Conservation (phyloP, 64 coral and sea anemone species). For the Dendronephthya gigantea region DNA sequence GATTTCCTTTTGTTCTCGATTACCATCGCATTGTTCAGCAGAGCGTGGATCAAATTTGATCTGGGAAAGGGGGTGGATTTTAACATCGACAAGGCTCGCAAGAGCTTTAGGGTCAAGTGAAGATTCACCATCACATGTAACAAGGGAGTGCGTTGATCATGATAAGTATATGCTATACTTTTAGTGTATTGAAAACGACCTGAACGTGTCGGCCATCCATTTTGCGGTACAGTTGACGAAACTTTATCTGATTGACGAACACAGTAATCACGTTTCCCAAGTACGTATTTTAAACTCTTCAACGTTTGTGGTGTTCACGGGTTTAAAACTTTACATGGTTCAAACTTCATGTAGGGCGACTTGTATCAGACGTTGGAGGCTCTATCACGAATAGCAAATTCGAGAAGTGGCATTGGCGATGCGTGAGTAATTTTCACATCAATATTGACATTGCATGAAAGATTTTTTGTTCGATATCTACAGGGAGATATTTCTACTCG, state of each 20-base stretch:
- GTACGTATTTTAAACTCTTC: conserved; percentile 22
- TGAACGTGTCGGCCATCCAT: conserved; percentile 67
- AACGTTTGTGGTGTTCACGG: neutral
- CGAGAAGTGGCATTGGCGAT: conserved; percentile 69
- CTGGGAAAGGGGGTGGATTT: too few relatives aligned
- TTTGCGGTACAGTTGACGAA: conserved; percentile 97
- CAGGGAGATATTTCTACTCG: neutral
- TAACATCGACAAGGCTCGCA: too few relatives aligned
- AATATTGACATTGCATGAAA: neutral
- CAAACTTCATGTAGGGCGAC: conserved; percentile 44
- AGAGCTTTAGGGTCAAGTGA: too few relatives aligned
- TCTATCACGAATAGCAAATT: conserved; percentile 71
- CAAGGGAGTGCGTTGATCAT: too few relatives aligned
- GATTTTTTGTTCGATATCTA: neutral
- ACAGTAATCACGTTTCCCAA: conserved; percentile 71
- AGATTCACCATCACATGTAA: too few relatives aligned
- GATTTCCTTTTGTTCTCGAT: neutral
- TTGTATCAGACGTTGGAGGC: conserved; percentile 84
- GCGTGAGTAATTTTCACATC: neutral
- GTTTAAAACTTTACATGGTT: neutral
- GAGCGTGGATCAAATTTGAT: too few relatives aligned
- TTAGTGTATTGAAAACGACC: conserved; percentile 91
- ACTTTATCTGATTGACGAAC: conserved; percentile 72
- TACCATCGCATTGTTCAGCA: neutral
- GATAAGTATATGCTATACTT: neutral